phyloP scores from a whole-genome alignment of 2,113 vertebrate genomes.

The Ursus arctos region DNA sequence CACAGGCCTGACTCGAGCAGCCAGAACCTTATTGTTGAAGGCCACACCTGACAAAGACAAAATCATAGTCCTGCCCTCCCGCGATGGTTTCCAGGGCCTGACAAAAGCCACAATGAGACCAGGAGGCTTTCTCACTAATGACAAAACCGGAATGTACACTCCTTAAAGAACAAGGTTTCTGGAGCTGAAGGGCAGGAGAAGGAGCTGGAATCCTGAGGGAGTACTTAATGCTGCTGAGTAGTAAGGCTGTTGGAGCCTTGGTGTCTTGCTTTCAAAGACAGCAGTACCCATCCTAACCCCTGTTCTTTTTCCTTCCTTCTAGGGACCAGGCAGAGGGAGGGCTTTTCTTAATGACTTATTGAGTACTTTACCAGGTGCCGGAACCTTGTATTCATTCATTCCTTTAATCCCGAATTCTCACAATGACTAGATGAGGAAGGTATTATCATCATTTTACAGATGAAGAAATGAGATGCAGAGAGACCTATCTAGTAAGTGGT shows the following conservation, averaged over 20 bases:
- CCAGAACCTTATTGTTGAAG: not conserved
- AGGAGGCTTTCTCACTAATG: constrained; percentile 35
- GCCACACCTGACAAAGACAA: not conserved
- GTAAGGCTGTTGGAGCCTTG: not conserved
- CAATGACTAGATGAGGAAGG: not conserved
- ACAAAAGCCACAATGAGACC: not conserved
- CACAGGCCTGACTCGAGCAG: not conserved
- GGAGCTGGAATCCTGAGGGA: not conserved
- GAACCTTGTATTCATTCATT: not conserved
- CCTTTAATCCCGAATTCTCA: not conserved
- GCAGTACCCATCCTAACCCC: not conserved
- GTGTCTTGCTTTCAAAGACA: constrained; percentile 6
- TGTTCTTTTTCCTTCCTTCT: not conserved
- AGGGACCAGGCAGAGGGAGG: not conserved
- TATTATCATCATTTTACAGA: not conserved
- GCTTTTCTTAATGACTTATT: constrained; percentile 48
- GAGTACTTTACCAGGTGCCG: not conserved
- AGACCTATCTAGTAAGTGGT: not conserved
- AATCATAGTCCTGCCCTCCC: not conserved
- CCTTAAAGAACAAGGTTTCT: not conserved
- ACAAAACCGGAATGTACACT: not conserved
- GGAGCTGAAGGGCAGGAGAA: not conserved
- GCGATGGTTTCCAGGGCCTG: not conserved
- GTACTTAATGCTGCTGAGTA: not conserved
- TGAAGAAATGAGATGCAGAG: not conserved